A percentile compares a stretch with the other conserved stretches of the same genome.
Evolutionary conservation across 2,113 vertebrate species (phyloP).

Genomic region (Ictalurus punctatus): DNA sequence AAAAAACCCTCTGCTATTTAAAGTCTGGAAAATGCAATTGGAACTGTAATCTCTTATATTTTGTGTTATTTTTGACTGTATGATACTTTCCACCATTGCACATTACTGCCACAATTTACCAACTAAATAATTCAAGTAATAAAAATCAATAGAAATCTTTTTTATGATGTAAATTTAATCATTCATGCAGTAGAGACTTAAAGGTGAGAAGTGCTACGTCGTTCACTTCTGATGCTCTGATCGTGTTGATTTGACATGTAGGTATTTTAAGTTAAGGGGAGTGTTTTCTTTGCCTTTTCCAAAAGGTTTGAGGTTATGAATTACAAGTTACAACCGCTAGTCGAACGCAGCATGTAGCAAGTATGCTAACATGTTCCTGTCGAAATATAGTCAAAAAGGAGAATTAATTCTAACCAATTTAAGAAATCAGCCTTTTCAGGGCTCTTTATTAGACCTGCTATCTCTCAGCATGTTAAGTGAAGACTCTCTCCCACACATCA

Average conservation of each 20-base stretch:
- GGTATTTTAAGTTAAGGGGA: too few species aligned
- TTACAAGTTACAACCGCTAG: not conserved
- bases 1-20: too few species aligned
- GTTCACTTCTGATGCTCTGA: not conserved
- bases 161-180: too few species aligned
- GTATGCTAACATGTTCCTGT: not conserved
- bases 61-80: too few species aligned
- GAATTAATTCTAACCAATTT: not conserved
- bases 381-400: not conserved
- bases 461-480: slow-evolving; percentile 55
- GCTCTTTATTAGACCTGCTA: slow-evolving; percentile 63
- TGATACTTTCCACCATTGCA: too few species aligned
- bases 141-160: too few species aligned
- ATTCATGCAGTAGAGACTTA: not conserved
- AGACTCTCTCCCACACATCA: slow-evolving; percentile 61
- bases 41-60: too few species aligned
- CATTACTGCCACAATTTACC: too few species aligned
- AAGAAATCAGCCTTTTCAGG: not conserved
- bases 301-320: not conserved
- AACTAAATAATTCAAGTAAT: too few species aligned
- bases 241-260: not conserved
- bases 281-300: not conserved
- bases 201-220: not conserved
- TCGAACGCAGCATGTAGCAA: not conserved
- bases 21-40: too few species aligned